Evolutionary conservation across 2,888 invertebrate species (phyloP).

Genomic region (Melanotus villosus): DNA sequence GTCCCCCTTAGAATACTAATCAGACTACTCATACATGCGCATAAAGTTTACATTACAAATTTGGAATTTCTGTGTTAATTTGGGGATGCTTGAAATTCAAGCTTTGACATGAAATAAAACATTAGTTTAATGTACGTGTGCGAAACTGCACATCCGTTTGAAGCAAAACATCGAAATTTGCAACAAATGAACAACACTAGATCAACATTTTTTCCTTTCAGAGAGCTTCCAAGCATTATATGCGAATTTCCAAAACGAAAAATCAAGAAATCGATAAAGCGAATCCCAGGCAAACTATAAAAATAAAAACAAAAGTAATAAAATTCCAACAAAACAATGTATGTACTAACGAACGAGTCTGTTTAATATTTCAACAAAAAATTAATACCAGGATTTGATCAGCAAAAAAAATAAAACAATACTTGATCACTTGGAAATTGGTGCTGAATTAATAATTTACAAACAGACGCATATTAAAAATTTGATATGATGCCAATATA

Average conservation of each 20-base stretch:
- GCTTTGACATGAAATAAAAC: slow-evolving; percentile 13
- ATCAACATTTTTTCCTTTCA: too few species aligned
- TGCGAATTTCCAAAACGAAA: neutral
- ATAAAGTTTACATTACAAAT: slow-evolving; percentile 43
- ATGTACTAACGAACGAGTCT: neutral
- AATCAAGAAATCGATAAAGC: neutral
- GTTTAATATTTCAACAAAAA: slow-evolving; percentile 4
- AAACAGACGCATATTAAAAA: slow-evolving; percentile 32
- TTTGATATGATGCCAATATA: slow-evolving; percentile 43
- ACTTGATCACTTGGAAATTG: slow-evolving; percentile 20
- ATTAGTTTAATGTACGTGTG: slow-evolving; percentile 1
- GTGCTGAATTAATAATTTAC: slow-evolving; percentile 36
- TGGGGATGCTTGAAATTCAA: slow-evolving; percentile 27
- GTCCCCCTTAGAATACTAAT: slow-evolving; percentile 45
- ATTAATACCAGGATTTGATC: neutral
- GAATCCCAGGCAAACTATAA: neutral
- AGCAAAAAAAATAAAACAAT: slow-evolving; percentile 9
- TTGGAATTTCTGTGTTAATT: slow-evolving; percentile 39
- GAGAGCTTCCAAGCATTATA: too few species aligned
- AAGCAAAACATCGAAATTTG: slow-evolving; percentile 1
- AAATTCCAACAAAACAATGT: neutral
- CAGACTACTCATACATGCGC: slow-evolving; percentile 43
- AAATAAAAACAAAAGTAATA: too few species aligned
- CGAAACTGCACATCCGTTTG: neutral
- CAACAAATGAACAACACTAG: too few species aligned